Conservation (phyloP, 2,888 invertebrate genomes). For the Himalopsyche japonica region DNA sequence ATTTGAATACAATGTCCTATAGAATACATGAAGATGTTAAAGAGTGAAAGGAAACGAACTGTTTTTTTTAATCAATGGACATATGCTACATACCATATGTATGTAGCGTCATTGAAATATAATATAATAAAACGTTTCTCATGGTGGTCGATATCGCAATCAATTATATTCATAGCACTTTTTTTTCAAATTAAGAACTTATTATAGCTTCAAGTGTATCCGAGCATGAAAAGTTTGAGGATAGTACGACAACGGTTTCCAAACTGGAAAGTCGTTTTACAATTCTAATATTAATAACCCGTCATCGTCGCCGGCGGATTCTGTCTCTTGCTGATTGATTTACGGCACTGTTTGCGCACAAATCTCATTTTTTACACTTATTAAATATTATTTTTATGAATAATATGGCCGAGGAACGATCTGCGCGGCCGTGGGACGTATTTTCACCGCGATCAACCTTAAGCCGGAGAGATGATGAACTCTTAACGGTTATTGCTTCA, state of each 20-base stretch:
- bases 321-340: slow-evolving; percentile 26
- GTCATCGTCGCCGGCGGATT: slow-evolving; percentile 8
- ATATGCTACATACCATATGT: too few species aligned
- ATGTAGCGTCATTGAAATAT: too few species aligned
- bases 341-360: slow-evolving; percentile 21
- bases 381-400: slow-evolving; percentile 20
- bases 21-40: too few species aligned
- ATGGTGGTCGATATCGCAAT: too few species aligned
- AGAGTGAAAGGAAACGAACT: too few species aligned
- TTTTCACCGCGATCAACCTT: not conserved
- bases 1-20: too few species aligned
- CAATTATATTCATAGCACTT: too few species aligned
- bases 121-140: too few species aligned
- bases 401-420: not conserved
- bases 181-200: too few species aligned
- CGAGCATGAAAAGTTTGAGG: not conserved
- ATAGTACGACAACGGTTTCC: not conserved
- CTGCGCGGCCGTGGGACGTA: not conserved
- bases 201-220: not conserved
- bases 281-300: slow-evolving; percentile 30
- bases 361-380: slow-evolving; percentile 9
- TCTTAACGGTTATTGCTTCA: not conserved
- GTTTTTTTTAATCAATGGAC: too few species aligned
- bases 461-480: not conserved
- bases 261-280: slow-evolving; percentile 8